Evolutionary conservation across 1,140 invertebrate genomes (phyloP).

Genomic region (Drosophila mojavensis): DNA sequence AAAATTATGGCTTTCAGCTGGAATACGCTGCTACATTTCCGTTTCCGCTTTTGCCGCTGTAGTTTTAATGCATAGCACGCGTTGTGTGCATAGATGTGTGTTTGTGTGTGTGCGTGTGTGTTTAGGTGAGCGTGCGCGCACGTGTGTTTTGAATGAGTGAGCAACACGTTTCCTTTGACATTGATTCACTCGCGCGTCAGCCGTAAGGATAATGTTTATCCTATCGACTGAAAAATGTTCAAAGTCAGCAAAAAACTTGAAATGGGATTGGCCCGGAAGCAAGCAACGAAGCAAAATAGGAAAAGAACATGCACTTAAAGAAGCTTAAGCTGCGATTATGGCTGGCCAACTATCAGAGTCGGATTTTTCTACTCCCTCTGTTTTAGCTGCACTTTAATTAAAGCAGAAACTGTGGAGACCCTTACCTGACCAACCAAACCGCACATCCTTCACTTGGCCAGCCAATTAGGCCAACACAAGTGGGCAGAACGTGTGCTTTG

Average conservation of each 20-base stretch:
- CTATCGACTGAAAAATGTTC: slow-evolving; percentile 15
- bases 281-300: neutral
- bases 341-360: neutral
- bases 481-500: slow-evolving; percentile 42
- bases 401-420: neutral
- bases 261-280: neutral
- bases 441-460: slow-evolving; percentile 34
- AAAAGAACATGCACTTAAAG: slow-evolving; percentile 2
- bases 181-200: slow-evolving; percentile 47
- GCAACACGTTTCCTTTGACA: slow-evolving; percentile 58
- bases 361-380: neutral
- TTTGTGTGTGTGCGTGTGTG: slow-evolving; percentile 10
- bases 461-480: slow-evolving; percentile 71
- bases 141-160: slow-evolving; percentile 48
- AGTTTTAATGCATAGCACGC: slow-evolving; percentile 44
- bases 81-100: slow-evolving; percentile 4
- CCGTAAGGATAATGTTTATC: slow-evolving; percentile 30
- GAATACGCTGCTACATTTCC: slow-evolving; percentile 76
- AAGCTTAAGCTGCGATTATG: slow-evolving; percentile 14
- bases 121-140: slow-evolving; percentile 15
- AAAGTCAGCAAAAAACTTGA: slow-evolving; percentile 21
- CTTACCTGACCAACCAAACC: slow-evolving; percentile 1
- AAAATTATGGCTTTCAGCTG: slow-evolving; percentile 74
- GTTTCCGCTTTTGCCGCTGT: slow-evolving; percentile 59
- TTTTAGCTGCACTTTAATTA: slow-evolving; percentile 22